Conservation (phyloP, 2,113 vertebrate species). For the Triplophysa dalaica region DNA sequence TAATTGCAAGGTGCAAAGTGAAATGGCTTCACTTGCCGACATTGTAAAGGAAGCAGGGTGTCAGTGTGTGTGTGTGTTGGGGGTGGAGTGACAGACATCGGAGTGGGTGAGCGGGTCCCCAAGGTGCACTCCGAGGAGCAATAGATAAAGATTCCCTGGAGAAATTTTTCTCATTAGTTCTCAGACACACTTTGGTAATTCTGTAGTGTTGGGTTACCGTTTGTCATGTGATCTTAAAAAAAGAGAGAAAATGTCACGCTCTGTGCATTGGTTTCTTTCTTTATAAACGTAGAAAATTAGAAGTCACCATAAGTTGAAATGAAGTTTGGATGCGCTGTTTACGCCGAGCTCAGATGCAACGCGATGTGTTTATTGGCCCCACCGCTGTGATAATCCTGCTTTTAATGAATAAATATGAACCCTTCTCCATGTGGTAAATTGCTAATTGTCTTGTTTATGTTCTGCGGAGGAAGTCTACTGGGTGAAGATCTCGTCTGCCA, state of each 20-base stretch:
- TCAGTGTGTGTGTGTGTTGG: conserved; percentile 83
- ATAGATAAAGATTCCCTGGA: conserved; percentile 94
- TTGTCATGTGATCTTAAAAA: conserved; percentile 81
- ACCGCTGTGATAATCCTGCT: conserved; percentile 59
- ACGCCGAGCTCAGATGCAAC: conserved; percentile 59
- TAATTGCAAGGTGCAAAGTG: conserved; percentile 98
- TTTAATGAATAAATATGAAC: conserved; percentile 65
- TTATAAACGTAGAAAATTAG: conserved; percentile 75
- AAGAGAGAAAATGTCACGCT: conserved; percentile 56
- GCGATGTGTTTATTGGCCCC: conserved; percentile 54
- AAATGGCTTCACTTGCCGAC: conserved; percentile 89
- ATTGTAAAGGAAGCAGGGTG: conserved; percentile 90
- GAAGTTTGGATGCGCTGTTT: conserved; percentile 68
- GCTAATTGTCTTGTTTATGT: conserved; percentile 41
- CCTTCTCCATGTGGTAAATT: conserved; percentile 42
- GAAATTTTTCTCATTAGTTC: conserved; percentile 97
- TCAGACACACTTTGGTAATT: conserved; percentile 97
- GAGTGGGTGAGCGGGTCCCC: conserved; percentile 86
- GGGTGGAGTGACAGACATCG: conserved; percentile 87
- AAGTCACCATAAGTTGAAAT: conserved; percentile 61
- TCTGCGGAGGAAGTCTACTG: conserved; percentile 3
- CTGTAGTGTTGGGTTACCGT: conserved; percentile 89
- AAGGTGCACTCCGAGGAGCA: conserved; percentile 89
- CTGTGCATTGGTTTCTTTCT: conserved; percentile 77
- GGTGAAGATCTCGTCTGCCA: conserved; percentile 1